Conservation (phyloP, 1,140 invertebrate genomes). For the Streblospio benedicti region DNA sequence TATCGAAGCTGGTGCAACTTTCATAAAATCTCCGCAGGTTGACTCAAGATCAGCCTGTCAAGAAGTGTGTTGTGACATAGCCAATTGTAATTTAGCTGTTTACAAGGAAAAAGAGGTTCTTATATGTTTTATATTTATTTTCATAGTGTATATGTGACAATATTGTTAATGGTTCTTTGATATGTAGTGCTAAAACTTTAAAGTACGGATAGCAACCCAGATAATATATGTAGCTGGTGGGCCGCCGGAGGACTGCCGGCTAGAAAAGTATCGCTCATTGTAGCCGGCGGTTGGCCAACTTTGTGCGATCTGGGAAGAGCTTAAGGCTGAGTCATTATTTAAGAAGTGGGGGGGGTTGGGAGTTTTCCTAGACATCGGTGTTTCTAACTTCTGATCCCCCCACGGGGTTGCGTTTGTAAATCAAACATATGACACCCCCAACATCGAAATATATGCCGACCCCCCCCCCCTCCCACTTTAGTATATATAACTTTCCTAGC, state of each 20-base stretch:
- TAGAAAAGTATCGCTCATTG: neutral
- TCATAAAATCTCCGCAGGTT: slow-evolving; percentile 69
- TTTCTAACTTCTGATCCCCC: no score
- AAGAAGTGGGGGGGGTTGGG: no score
- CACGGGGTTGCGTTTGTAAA: no score
- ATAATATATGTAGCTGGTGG: neutral
- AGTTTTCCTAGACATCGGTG: no score
- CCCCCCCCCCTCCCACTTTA: no score
- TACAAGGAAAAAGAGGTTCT: slow-evolving; percentile 71
- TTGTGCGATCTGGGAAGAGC: no score
- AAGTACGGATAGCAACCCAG: neutral
- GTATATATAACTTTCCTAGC: no score
- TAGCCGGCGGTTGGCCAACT: neutral
- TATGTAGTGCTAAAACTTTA: neutral
- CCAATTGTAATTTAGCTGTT: slow-evolving; percentile 79
- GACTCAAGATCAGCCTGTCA: slow-evolving; percentile 65
- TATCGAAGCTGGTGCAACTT: slow-evolving; percentile 73
- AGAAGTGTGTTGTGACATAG: slow-evolving; percentile 74
- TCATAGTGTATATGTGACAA: neutral
- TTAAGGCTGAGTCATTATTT: no score
- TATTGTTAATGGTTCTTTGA: neutral
- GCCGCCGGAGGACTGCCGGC: neutral
- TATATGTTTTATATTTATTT: neutral
- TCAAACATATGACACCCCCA: no score
- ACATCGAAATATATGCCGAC: no score